Evolutionary conservation across 1,140 invertebrate genomes (phyloP), one percentile per base, ranked within the genome.

Genomic region (Himalopsyche phryganea): DNA sequence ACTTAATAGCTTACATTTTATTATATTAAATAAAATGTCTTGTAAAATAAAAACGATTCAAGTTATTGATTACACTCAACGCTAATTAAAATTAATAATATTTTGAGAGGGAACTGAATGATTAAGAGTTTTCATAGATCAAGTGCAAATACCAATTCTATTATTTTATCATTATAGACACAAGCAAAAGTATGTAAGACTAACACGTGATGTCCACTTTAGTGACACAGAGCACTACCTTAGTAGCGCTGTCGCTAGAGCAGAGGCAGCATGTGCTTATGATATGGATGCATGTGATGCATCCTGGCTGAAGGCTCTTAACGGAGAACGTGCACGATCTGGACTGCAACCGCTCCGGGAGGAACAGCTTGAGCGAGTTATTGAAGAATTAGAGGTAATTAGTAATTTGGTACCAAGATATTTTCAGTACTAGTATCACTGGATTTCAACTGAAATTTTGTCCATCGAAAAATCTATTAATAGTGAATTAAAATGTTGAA

Each of bases 271-370:
- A 19, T 96, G 92, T 78, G 86, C 88, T 54, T 98, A 98, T 77
- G 95, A 98, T 74, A 81, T 98, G 65, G 96, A 98, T 79, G 90
- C 94, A 66, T 84, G 87, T 58, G 96, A 98, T 79, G 86, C 91
- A 46, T 84, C 87, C 32, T 99, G 96, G 96, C 80, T 98, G 36
- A 83, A 87, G 57, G 81, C 89, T 46, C 75, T 94, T 13, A 98
- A 98, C 77, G 85, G 88, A 20, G 91, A 96, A 80, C 80, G 94
- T 66, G 87, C 88, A 44, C 74, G 88, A 74, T 85, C 81, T 75
- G 90, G 90, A 64, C 81, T 87, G 48, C 71, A 80, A 64, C 77
- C 85, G 35, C 82, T 95, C 42, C 83, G 85, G 58, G 92, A 95
- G 76, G 87, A 92, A 67, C 89, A 92, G 66, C 84, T 98, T 66